Conservation (phyloP, 2,113 vertebrate species). For the Clarias gariepinus region DNA sequence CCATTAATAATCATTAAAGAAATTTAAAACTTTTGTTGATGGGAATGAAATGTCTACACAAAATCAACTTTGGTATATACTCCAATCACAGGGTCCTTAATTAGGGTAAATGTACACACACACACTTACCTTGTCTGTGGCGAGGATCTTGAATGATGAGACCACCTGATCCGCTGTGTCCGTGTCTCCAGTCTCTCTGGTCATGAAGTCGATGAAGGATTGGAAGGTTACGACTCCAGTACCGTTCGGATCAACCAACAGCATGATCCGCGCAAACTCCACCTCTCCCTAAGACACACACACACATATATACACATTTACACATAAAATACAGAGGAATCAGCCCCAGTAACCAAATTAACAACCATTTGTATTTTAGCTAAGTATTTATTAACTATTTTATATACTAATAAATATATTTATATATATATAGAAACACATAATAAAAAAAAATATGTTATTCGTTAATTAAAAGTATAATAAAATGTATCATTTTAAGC, state of each 20-base stretch:
- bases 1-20: not conserved
- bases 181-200: slow-evolving; percentile 89
- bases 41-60: too few species aligned
- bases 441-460: not conserved
- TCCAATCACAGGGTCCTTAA: too few species aligned
- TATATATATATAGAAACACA: not conserved
- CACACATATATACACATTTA: slow-evolving; percentile 6
- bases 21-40: too few species aligned
- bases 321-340: not conserved
- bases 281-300: slow-evolving; percentile 79
- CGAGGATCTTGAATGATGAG: slow-evolving; percentile 92
- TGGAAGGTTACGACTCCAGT: slow-evolving; percentile 90
- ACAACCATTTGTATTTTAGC: not conserved
- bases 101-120: not conserved
- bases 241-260: slow-evolving; percentile 86
- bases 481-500: not conserved
- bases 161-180: slow-evolving; percentile 95
- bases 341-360: not conserved
- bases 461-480: not conserved
- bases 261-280: slow-evolving; percentile 93
- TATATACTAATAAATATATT: not conserved
- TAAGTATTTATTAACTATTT: too few species aligned
- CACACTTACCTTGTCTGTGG: slow-evolving; percentile 86
- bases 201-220: slow-evolving; percentile 98
- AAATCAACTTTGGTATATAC: too few species aligned